Evolutionary conservation across 1,140 invertebrate genomes (phyloP).

Genomic region (Papilio glaucus): DNA sequence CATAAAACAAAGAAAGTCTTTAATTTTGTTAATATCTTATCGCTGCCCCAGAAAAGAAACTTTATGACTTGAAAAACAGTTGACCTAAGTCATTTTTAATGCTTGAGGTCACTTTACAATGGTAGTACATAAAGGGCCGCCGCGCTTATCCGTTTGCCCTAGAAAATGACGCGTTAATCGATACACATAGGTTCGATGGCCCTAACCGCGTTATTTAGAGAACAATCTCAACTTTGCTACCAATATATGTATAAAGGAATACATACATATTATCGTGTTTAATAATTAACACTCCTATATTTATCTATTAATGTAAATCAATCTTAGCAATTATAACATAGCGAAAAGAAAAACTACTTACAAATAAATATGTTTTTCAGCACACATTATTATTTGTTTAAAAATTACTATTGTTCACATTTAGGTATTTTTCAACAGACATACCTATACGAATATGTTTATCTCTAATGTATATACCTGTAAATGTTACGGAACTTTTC

Average conservation of each 20-base stretch:
- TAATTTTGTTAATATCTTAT: constrained; percentile 16
- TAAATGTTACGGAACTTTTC: too few species aligned
- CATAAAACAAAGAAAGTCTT: constrained; percentile 2
- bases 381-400: too few species aligned
- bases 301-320: too few species aligned
- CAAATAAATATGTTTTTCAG: too few species aligned
- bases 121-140: constrained; percentile 46
- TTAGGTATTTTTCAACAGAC: too few species aligned
- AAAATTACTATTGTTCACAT: too few species aligned
- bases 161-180: constrained; percentile 56
- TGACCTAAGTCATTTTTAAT: constrained; percentile 51
- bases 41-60: background rate
- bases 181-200: constrained; percentile 55
- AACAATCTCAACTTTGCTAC: constrained; percentile 26
- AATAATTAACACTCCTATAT: too few species aligned
- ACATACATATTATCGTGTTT: too few species aligned
- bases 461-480: too few species aligned
- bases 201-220: constrained; percentile 47
- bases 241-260: background rate
- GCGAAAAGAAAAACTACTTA: too few species aligned
- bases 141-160: constrained; percentile 58
- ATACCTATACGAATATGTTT: too few species aligned
- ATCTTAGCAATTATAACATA: too few species aligned
- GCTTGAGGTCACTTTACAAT: constrained; percentile 47
- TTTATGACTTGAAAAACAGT: constrained; percentile 5